Evolutionary conservation across 2,888 invertebrate genomes (phyloP), one percentile per base, ranked within the genome.

Genomic region (Leptopilina myrica): DNA sequence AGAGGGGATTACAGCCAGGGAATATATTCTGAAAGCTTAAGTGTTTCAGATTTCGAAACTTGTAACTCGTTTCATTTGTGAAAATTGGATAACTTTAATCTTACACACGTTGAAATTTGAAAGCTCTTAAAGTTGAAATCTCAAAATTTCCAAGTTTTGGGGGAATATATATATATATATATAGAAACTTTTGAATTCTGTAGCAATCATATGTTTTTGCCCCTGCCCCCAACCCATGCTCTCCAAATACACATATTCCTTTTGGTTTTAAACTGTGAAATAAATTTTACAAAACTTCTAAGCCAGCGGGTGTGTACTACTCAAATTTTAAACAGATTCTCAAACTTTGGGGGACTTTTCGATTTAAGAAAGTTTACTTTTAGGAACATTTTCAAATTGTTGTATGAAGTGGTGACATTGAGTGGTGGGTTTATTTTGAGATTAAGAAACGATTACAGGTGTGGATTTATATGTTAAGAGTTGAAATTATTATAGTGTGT

Each of bases 61-160:
- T 67, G 46, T 49, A 26, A 46, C 20, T 49, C 46, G 12, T 49
- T 67, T 14, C 14, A 49, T 20, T 67, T 67, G 6, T 26, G 49
- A 49, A 26, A 67, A 49, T 67, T 20, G 62, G 62, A 62, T 62
- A 62, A 62, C 62, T 62, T 62, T 62, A 62, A 62, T 62, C 62
- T 62, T 9, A 20, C 62, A 62, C 14, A 8, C 20, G 62, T 62
- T 62, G 62, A 62, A 62, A 62, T 62, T 62, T 20, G 20, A 62
- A 62, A 62, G 62, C 20, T 20, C 62, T 62, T 62, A 15, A 62
- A 62, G 62, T 62, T 62, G 15, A 62, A 20, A 62, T 62, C 62
- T 62, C 62, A 62, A 62, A 62, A 20, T 62, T 62, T 62, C 15
- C 6, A 62, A 15, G 15, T 62, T 59, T 59, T 59, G 5, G 59